Conservation (phyloP, 2,888 invertebrate genomes). For the Aricia artaxerxes region DNA sequence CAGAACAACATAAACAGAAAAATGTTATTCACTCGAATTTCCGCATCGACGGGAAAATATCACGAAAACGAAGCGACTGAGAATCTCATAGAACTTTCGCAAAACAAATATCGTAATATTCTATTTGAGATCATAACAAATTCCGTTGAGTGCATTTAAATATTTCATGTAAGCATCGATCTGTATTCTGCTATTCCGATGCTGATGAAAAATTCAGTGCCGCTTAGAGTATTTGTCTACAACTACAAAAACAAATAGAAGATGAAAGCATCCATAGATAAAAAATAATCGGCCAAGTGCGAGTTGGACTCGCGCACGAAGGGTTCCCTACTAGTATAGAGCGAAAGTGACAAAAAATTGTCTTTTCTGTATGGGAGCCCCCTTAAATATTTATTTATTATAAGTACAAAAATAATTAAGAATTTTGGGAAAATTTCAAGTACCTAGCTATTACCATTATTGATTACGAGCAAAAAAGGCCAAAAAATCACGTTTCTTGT, state of each 20-base stretch:
- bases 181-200: not conserved
- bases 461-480: too few species aligned
- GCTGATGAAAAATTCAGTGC: not conserved
- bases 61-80: not conserved
- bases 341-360: too few species aligned
- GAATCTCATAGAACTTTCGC: not conserved
- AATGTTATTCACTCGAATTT: conserved; percentile 18
- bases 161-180: conserved; percentile 19
- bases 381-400: too few species aligned
- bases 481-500: too few species aligned
- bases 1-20: conserved; percentile 15
- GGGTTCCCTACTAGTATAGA: too few species aligned
- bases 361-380: too few species aligned
- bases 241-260: not conserved
- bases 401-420: too few species aligned
- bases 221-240: not conserved
- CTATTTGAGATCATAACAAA: conserved; percentile 14
- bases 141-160: conserved; percentile 10
- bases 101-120: conserved; percentile 19
- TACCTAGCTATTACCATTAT: too few species aligned
- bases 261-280: too few species aligned
- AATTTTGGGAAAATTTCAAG: too few species aligned
- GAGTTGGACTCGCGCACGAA: too few species aligned
- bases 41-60: not conserved
- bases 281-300: too few species aligned